Base-by-base conservation (phyloP, 2,113 vertebrate genomes). In the Vulpes vulpes region DNA sequence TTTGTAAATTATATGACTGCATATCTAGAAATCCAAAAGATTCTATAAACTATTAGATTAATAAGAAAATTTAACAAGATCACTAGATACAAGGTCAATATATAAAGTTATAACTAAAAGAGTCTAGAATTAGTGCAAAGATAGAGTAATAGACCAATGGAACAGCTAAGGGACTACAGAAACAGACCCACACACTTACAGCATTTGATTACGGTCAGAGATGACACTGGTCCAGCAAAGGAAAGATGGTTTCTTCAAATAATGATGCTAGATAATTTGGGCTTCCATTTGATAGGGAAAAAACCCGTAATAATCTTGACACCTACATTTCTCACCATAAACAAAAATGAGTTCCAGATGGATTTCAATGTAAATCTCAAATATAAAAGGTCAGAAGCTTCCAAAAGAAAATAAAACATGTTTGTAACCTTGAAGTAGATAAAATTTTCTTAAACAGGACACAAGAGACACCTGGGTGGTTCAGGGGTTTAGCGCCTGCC, bases 341-440 rank as follows among this genome's bases (percentile, higher is more conserved):
- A 79, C 51, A 79, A 94, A 86, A 80, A 94, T 69, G 22, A 94
- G 51, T 8, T 94, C 62, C 76, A 71, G 62, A 59, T 71, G 62
- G 30, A 49, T 87, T 87, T 49, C 64, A 6, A 79, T 67, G 5
- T 79, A 67, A 81, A 82, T 32, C 8, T 32, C 62, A 71, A 57
- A 69, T 35, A 35, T 81, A 83, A 83, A 92, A 73, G 49, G 32
- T 49, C 53, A 71, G 43, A 73, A 23, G 5, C 43, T 73, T 71
- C 25, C 57, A 92, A 30, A 83, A 93, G 49, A 85, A 93, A 85
- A 76, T 65, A 78, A 60, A 81, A 71, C 15, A 81, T 20, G 23
- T 78, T 78, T 76, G 76, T 94, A 57, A 89, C 25, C 59, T 65
- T 57, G n/a, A 25, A 78, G n/a, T 20, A 14, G 20, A 27, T 65